phyloP scores from a whole-genome alignment of 2,113 vertebrate species.

The Corythornis cristatus region DNA sequence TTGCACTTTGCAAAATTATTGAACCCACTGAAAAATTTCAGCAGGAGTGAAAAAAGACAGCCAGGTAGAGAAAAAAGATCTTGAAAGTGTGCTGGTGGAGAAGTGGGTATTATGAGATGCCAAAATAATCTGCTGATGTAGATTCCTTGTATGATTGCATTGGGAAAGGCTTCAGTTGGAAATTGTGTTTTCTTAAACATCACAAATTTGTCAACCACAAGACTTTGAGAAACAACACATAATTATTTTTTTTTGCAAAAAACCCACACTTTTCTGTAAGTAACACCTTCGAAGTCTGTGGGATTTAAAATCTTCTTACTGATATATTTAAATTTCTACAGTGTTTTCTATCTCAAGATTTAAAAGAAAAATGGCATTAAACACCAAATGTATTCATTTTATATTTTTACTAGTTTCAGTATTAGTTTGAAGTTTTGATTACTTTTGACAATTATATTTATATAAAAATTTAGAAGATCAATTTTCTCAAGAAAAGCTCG shows the following conservation, averaged over 20 bases:
- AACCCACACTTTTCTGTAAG: not conserved
- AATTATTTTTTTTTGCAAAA: not conserved
- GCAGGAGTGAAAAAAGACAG: not conserved
- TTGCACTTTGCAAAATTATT: not conserved
- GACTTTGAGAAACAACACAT: not conserved
- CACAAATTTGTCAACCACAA: not conserved
- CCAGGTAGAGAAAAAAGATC: not conserved
- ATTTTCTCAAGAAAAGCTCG: not conserved
- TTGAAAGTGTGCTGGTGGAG: not conserved
- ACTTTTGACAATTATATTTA: not conserved
- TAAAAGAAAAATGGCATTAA: not conserved
- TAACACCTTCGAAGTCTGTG: not conserved
- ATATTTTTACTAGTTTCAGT: not conserved
- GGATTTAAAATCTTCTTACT: not conserved
- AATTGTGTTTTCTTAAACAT: not conserved
- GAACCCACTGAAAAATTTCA: not conserved
- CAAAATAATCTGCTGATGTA: not conserved
- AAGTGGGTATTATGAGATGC: not conserved
- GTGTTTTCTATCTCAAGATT: not conserved
- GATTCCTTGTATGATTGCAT: not conserved
- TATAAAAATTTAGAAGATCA: not conserved
- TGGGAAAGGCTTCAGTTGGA: not conserved
- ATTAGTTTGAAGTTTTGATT: not conserved
- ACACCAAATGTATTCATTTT: not conserved
- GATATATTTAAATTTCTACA: not conserved